Evolutionary conservation across 2,888 invertebrate species (phyloP).

Genomic region (Pachydiplax longipennis): DNA sequence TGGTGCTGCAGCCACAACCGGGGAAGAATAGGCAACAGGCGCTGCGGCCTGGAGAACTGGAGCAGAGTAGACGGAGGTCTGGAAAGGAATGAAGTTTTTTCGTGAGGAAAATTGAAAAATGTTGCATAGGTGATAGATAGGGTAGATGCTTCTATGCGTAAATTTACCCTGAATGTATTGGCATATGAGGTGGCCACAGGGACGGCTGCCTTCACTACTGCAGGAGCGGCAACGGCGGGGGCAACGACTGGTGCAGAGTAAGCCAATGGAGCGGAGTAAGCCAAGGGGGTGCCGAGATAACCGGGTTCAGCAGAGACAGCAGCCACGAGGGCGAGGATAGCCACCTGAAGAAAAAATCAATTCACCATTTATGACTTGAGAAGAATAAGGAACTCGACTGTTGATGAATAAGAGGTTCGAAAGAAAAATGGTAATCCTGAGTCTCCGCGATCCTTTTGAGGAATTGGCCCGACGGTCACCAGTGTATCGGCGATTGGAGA

Average conservation of each 20-base stretch:
- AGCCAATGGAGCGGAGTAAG: constrained; percentile 50
- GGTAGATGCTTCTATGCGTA: no score
- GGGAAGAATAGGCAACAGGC: neutral
- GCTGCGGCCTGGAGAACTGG: constrained; percentile 50
- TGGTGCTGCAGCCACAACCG: neutral
- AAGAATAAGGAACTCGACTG: no score
- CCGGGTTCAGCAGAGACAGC: constrained; percentile 46
- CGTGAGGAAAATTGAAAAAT: no score
- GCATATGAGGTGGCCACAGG: constrained; percentile 72
- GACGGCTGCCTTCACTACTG: constrained; percentile 61
- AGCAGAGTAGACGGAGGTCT: constrained; percentile 53
- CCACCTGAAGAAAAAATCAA: neutral
- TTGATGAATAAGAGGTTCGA: no score
- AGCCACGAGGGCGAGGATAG: constrained; percentile 46
- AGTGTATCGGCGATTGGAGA: no score
- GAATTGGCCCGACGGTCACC: no score
- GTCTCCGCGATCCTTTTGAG: no score
- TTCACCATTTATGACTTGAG: neutral
- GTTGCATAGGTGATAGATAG: no score
- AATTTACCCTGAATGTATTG: constrained; percentile 67
- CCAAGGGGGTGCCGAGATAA: constrained; percentile 41
- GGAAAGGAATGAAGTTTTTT: neutral
- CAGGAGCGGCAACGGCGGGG: constrained; percentile 59
- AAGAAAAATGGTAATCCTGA: no score
- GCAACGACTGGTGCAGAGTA: constrained; percentile 54